phyloP scores from a whole-genome alignment of 2,888 invertebrate species.

The Lochmaea capreae region DNA sequence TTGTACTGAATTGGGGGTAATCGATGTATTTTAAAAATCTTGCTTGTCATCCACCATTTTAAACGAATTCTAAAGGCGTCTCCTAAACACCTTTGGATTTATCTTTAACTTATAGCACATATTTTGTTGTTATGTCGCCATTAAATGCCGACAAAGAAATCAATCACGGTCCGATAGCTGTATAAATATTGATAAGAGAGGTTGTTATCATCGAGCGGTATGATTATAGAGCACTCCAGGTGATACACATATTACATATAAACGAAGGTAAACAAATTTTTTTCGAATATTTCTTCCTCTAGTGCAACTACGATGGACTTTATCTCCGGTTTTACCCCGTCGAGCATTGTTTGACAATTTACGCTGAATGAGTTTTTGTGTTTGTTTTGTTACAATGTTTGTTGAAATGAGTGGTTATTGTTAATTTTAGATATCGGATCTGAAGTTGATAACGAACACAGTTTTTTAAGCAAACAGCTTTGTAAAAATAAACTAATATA shows the following conservation, averaged over 20 bases:
- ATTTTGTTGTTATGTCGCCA: conserved; percentile 59
- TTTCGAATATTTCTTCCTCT: conserved; percentile 41
- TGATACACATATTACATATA: conserved; percentile 47
- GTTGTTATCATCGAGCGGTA: conserved; percentile 55
- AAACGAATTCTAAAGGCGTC: conserved; percentile 17
- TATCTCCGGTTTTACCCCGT: conserved; percentile 27
- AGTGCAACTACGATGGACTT: conserved; percentile 19
- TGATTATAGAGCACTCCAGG: conserved; percentile 52
- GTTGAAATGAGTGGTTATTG: conserved; percentile 14
- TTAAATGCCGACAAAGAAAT: conserved; percentile 62
- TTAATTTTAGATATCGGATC: conserved; percentile 12
- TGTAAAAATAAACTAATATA: neutral
- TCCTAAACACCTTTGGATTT: conserved; percentile 34
- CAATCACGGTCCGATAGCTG: conserved; percentile 61
- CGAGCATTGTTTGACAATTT: conserved; percentile 25
- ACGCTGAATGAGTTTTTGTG: conserved; percentile 5
- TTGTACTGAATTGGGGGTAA: too few relatives aligned
- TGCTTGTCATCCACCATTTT: conserved; percentile 40
- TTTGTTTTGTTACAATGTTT: conserved; percentile 14
- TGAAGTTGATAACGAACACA: neutral
- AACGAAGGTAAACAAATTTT: conserved; percentile 44
- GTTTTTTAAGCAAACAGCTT: neutral
- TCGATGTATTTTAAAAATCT: neutral
- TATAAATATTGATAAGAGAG: conserved; percentile 57
- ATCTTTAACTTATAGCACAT: conserved; percentile 52